Conservation (phyloP, 1,140 invertebrate genomes). For the Sesamia nonagrioides region DNA sequence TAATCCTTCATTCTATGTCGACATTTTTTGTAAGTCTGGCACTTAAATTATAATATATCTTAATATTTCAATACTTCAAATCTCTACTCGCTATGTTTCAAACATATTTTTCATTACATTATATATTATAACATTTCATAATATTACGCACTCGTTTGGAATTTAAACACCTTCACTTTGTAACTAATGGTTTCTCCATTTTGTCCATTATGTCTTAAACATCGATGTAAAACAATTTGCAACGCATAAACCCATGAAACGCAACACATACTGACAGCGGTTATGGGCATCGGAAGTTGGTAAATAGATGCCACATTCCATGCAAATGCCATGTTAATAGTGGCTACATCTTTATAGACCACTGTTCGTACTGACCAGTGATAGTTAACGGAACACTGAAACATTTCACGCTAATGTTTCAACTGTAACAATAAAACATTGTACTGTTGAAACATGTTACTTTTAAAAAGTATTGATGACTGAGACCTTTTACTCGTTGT, state of each 20-base stretch:
- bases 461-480: slow-evolving; percentile 40
- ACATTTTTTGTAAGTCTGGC: no score
- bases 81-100: background rate
- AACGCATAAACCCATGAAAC: slow-evolving; percentile 18
- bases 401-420: slow-evolving; percentile 6
- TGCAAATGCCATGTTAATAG: slow-evolving; percentile 47
- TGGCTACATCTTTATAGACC: slow-evolving; percentile 45
- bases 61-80: background rate
- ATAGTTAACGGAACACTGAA: background rate
- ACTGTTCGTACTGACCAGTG: slow-evolving; percentile 30
- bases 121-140: no score
- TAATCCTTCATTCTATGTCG: no score
- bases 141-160: background rate
- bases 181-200: background rate
- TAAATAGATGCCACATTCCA: slow-evolving; percentile 48
- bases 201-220: background rate
- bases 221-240: slow-evolving; percentile 22
- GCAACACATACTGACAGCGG: slow-evolving; percentile 4
- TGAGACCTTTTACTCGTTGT: slow-evolving; percentile 27
- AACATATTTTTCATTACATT: no score
- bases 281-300: slow-evolving; percentile 33
- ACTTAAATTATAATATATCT: no score
- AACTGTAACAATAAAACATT: background rate
- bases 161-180: slow-evolving; percentile 9
- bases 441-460: background rate